Evolutionary conservation across 2,888 invertebrate genomes (phyloP), one percentile per base, ranked within the genome.

Genomic region (Acronicta aceris): DNA sequence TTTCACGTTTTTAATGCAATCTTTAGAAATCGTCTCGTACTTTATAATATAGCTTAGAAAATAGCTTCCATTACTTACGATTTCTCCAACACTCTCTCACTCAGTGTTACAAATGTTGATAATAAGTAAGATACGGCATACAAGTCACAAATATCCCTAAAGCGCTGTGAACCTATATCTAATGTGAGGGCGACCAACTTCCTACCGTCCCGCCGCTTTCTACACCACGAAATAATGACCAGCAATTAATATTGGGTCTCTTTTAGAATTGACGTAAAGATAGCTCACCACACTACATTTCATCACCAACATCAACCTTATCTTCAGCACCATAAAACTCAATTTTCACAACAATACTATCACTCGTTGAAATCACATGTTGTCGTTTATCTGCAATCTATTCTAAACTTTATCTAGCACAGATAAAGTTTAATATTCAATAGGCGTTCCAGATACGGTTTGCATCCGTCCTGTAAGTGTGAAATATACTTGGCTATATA

Each of bases 191-290:
- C 85, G 82, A 76, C 70, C 74, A 81, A 88, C 50, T 66, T 57
- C 66, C 91, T 89, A 88, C 89, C 85, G 84, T 77, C 79, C 73
- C 68, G 81, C 87, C 79, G 89, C 90, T 91, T 91, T 91, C 91
- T 89, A 89, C 87, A 82, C 87, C 65, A 82, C 79, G 74, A 81
- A 89, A 90, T 92, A 92, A 92, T 92, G 87, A 85, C 71, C 65
- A 71, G 79, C 90, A 88, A 92, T 92, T 91, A 92, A 91, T 91
- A 85, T 85, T 74, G 65, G 65, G 68, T 67, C 76, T 76, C 75
- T 63, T 74, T 76, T 65, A 71, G 63, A 71, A 69, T 60, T 65
- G 69, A 70, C 71, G 71, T 65, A 64, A 55, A 74, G 67, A 63
- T 71, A 78, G 65, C 38, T 38, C 41, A 53, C 57, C 49, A 67